Conservation (phyloP, 2,888 invertebrate species). For the Ectropis crepuscularia region DNA sequence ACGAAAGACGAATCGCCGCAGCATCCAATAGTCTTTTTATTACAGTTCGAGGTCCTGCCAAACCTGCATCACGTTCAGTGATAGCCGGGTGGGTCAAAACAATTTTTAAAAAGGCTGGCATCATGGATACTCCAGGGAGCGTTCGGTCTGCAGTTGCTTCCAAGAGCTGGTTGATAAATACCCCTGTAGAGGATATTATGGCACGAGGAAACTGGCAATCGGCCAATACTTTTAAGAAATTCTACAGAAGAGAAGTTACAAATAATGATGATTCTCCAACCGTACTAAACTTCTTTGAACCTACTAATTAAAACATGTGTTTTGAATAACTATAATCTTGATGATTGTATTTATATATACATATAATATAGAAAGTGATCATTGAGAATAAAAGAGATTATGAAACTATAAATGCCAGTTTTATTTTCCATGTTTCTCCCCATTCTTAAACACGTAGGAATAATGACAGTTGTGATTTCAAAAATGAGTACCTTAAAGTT, state of each 20-base stretch:
- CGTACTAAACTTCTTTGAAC: no score
- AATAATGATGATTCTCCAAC: background rate
- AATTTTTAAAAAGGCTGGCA: constrained; percentile 2
- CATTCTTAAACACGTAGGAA: no score
- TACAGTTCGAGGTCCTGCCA: background rate
- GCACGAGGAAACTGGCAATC: background rate
- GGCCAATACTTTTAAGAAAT: background rate
- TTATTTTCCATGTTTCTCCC: no score
- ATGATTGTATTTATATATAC: no score
- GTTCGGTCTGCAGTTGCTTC: background rate
- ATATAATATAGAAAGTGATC: no score
- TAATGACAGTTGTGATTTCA: no score
- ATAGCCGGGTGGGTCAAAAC: background rate
- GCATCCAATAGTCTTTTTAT: background rate
- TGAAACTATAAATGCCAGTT: no score
- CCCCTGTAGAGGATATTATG: background rate
- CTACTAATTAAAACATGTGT: no score
- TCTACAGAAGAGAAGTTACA: background rate
- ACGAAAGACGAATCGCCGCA: background rate
- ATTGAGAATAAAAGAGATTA: no score
- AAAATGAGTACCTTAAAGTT: no score
- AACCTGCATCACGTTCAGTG: background rate
- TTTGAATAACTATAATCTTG: no score
- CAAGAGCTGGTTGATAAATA: background rate
- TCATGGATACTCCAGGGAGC: background rate